Base-by-base conservation (phyloP, 2,113 vertebrate genomes). In the Thunnus maccoyii region DNA sequence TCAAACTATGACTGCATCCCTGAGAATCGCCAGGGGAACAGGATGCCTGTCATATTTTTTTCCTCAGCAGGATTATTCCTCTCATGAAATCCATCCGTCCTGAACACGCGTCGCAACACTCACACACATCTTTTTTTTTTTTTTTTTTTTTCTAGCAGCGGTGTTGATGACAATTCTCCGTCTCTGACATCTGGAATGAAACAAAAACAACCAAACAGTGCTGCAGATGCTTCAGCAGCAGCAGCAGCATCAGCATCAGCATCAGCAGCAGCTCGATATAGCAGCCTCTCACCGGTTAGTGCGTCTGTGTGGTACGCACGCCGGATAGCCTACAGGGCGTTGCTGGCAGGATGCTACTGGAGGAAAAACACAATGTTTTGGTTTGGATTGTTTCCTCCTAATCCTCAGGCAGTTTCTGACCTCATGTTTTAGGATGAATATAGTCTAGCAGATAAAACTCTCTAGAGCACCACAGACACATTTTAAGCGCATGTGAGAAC, bases 311-410 rank as follows among this genome's bases (percentile, higher is more conserved):
- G 86, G 71, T 73, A 72, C 89, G 89, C 86, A 88, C 86, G 89
- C 80, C 76, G 86, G 84, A n/a, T 12, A 18, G 9, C 30, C 25
- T 8, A 8, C 89, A 94, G 94, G 94, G 94, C 93, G 94, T 93
- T 90, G 91, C 93, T 93, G 88, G 48, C 52, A 85, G 88, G 89
- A 90, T 85, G 80, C 82, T 86, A 32, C 44, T 60, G 66, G 60
- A 71, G 56, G 55, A 47, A 51, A 55, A 47, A 20, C 30, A 11
- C 16, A 18, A 32, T 36, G 41, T 60, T 87, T 81, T 52, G 4
- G 0, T 78, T 82, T 54, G 27, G 13, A 68, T 67, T 3, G 17
- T 62, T 69, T 77, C 18, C 18, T 65, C 20, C 18, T 61, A 44
- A 51, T 85, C 16, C 4, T 52, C 46, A 56, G 8, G 36, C 9